Evolutionary conservation across 1,140 invertebrate species (phyloP).

Genomic region (Papilio helenus): DNA sequence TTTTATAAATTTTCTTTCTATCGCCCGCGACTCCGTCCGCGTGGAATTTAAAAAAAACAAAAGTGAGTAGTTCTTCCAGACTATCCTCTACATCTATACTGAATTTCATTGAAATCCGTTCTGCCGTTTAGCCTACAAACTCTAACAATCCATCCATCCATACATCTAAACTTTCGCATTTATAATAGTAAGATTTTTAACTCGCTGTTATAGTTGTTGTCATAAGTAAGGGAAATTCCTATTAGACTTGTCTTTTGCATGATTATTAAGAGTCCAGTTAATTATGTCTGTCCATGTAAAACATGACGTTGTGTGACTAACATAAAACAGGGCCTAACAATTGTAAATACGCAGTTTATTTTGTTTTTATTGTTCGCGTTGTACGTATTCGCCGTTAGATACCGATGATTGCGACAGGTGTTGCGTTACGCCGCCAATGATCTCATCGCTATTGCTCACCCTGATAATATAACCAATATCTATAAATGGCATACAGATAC

Average conservation of each 20-base stretch:
- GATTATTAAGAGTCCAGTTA: background rate
- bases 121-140: too few species aligned
- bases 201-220: background rate
- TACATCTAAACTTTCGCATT: too few species aligned
- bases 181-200: too few species aligned
- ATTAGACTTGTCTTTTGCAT: background rate
- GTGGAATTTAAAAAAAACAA: too few species aligned
- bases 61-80: too few species aligned
- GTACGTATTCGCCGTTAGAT: conserved; percentile 47
- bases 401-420: conserved; percentile 52
- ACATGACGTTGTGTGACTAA: conserved; percentile 16
- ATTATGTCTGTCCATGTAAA: background rate
- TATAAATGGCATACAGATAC: conserved; percentile 52
- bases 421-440: conserved; percentile 48
- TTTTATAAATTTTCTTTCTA: background rate
- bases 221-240: background rate
- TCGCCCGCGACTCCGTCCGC: too few species aligned
- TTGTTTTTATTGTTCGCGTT: conserved; percentile 41
- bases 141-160: too few species aligned
- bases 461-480: conserved; percentile 50
- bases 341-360: conserved; percentile 44
- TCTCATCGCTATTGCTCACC: conserved; percentile 62
- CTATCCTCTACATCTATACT: too few species aligned
- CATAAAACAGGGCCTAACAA: conserved; percentile 25
- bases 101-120: too few species aligned